Base-by-base conservation (phyloP, 2,888 invertebrate genomes). In the Drosophila paucipuncta region DNA sequence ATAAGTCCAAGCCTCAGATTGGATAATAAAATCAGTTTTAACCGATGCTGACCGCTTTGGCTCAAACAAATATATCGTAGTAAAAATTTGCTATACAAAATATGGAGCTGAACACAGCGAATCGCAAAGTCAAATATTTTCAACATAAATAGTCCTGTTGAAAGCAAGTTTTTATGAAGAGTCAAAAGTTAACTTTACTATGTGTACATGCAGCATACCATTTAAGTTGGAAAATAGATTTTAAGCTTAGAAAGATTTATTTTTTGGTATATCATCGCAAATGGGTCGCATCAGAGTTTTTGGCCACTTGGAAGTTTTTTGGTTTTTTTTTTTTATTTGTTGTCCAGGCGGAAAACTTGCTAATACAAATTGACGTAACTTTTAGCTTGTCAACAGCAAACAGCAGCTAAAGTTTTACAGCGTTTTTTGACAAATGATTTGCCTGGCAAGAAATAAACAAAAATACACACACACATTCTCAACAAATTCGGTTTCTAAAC, bases 371-470 rank as follows among this genome's bases (percentile, higher is more conserved):
- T 85, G 85, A 85, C 83, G 80, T 75, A 87, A 87, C 85, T 89
- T 87, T 78, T 78, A 71, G 83, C 87, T 82, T 89, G 88, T 88
- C 88, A 88, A 87, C 88, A 82, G 77, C 89, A 89, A 89, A 78
- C 87, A 82, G 75, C 87, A 80, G 69, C 55, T 65, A 82, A 81
- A 87, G 80, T 86, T 85, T 79, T 71, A 68, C 71, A 66, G 66
- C 71, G 80, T 87, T 87, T 88, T 88, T 89, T 88, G 88, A 88
- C 88, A 88, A 88, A 88, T 88, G 89, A 89, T 87, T 88, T 83
- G 81, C 78, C 69, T 69, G 55, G 78, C 79, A 73, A 68, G 71
- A 76, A 81, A 83, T 85, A 78, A 78, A 77, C 80, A 80, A 78
- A 81, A 75, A 68, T 59, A 80, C 55, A 64, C 54, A 50, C 49